Conservation (phyloP, 2,797 vertebrate species). For the Tadarida brasiliensis region DNA sequence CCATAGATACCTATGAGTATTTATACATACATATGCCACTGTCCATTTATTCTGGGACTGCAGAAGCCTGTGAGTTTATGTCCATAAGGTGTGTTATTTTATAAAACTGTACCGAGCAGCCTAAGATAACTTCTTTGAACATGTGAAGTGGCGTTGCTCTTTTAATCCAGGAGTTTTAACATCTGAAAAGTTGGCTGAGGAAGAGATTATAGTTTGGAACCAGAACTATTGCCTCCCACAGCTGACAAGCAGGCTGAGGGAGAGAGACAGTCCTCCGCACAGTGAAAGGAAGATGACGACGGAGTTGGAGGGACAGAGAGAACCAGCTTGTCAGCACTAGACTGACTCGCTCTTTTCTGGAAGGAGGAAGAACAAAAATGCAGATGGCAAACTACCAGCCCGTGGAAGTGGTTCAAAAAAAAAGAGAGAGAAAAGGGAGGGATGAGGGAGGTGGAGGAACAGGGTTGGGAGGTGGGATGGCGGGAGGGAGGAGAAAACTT, state of each 20-base stretch:
- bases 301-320: conserved; percentile 51
- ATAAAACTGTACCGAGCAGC: not conserved
- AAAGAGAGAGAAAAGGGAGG: conserved; percentile 20
- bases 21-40: accelerated
- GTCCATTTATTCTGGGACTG: conserved; percentile 19
- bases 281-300: conserved; percentile 9
- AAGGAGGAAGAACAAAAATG: conserved; percentile 64
- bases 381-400: conserved; percentile 81
- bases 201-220: conserved; percentile 35
- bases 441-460: conserved; percentile 70
- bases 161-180: conserved; percentile 44
- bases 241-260: conserved; percentile 15
- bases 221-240: not conserved
- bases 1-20: not conserved
- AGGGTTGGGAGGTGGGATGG: conserved; percentile 8
- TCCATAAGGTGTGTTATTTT: not conserved
- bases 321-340: conserved; percentile 63
- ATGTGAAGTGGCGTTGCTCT: not conserved
- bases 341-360: conserved; percentile 69
- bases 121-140: not conserved
- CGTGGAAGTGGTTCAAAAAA: conserved; percentile 83
- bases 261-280: not conserved
- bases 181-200: conserved; percentile 46
- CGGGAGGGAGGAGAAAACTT: conserved; percentile 91
- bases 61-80: not conserved